phyloP scores from a whole-genome alignment of 2,888 invertebrate genomes.

The Bombyx huttoni region DNA sequence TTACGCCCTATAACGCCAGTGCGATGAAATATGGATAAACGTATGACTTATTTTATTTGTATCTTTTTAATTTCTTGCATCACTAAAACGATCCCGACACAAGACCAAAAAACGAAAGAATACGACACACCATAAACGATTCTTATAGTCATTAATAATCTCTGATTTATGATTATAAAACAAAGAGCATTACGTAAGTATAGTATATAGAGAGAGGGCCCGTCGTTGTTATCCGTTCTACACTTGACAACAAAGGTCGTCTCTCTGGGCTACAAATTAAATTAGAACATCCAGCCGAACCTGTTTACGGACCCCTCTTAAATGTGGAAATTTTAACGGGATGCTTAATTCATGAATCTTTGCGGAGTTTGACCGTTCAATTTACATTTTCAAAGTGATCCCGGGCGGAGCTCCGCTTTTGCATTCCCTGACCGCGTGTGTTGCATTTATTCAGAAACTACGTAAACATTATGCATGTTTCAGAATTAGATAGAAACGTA shows the following conservation, averaged over 20 bases:
- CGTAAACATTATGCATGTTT: constrained; percentile 28
- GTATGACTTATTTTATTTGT: not conserved
- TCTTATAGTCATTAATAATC: constrained; percentile 45
- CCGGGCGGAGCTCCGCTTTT: constrained; percentile 37
- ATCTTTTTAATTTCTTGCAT: constrained; percentile 14
- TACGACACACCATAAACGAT: constrained; percentile 23
- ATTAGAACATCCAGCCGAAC: constrained; percentile 45
- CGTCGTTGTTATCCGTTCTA: constrained; percentile 44
- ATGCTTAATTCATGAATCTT: constrained; percentile 64
- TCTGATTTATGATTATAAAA: constrained; percentile 38
- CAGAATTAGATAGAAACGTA: constrained; percentile 10
- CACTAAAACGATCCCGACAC: not conserved
- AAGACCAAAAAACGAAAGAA: not conserved
- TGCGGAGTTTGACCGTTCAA: constrained; percentile 55
- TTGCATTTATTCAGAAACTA: constrained; percentile 36
- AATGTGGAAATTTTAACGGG: constrained; percentile 52
- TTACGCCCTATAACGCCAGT: constrained; percentile 10
- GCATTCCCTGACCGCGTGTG: constrained; percentile 44
- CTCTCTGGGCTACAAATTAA: constrained; percentile 52
- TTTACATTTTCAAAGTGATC: constrained; percentile 59
- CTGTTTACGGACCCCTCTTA: constrained; percentile 46
- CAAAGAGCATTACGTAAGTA: constrained; percentile 31
- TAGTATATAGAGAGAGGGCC: constrained; percentile 24
- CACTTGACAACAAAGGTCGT: constrained; percentile 41
- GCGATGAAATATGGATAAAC: constrained; percentile 10